phyloP scores from a whole-genome alignment of 2,888 invertebrate species.

The Amblyjoppa proteus region DNA sequence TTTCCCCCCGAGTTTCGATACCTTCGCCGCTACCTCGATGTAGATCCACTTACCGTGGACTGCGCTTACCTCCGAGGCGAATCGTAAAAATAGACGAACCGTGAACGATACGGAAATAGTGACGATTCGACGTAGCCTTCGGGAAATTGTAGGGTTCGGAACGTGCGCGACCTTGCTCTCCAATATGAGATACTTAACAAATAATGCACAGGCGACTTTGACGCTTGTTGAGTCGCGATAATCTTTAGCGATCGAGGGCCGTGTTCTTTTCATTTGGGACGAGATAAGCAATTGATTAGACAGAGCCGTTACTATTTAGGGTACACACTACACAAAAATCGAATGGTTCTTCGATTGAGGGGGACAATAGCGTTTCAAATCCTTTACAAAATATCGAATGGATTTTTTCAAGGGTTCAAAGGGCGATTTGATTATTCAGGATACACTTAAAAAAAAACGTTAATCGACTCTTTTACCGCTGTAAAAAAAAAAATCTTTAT shows the following conservation, averaged over 20 bases:
- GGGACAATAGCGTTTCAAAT: background rate
- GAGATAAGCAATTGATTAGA: no score
- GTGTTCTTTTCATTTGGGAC: no score
- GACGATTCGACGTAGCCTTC: background rate
- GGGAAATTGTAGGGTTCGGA: background rate
- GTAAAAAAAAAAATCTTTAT: background rate
- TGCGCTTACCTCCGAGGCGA: background rate
- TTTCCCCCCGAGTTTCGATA: background rate
- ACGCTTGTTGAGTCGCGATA: background rate
- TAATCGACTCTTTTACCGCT: no score
- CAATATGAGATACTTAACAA: background rate
- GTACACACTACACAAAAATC: background rate
- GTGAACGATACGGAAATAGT: background rate
- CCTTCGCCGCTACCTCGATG: background rate
- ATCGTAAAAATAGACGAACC: conserved; percentile 8
- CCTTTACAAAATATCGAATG: background rate
- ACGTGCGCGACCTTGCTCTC: background rate
- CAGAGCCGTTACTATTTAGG: no score
- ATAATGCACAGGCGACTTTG: background rate
- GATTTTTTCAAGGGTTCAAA: background rate
- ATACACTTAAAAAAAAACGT: no score
- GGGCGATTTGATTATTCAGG: no score
- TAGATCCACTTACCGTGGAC: background rate
- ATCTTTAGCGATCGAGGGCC: no score
- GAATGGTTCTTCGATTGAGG: no score